Percentiles rank a stretch among this genome's conserved stretches.
Conservation (phyloP, 2,797 vertebrate species). For the Cossypha dichroa region DNA sequence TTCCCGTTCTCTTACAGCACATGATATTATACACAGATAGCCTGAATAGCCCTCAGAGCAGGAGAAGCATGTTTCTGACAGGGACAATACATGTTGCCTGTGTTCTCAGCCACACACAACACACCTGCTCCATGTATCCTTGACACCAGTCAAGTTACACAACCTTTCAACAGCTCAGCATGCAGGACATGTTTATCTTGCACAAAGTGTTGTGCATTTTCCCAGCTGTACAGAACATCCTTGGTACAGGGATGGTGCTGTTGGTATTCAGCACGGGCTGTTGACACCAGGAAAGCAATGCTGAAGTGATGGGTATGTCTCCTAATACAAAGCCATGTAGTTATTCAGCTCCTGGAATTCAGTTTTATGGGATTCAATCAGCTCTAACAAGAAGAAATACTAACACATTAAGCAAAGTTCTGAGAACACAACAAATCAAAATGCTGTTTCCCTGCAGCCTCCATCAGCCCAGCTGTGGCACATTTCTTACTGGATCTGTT, state of each 20-base stretch:
- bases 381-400: slow-evolving; percentile 14
- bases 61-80: slow-evolving; percentile 15
- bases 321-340: not conserved
- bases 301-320: not conserved
- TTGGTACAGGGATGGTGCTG: not conserved
- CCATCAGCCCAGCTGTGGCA: not conserved
- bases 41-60: not conserved
- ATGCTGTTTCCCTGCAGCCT: not conserved
- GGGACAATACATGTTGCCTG: accelerated
- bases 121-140: not conserved
- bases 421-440: slow-evolving; percentile 29
- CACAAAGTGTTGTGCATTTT: not conserved
- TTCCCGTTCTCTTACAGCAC: not conserved
- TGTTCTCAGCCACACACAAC: not conserved
- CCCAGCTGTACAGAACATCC: not conserved
- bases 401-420: slow-evolving; percentile 22
- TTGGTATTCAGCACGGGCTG: not conserved
- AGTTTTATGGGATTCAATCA: slow-evolving; percentile 5
- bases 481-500: not conserved
- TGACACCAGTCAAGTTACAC: not conserved
- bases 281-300: slow-evolving; percentile 7
- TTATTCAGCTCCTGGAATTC: slow-evolving; percentile 31
- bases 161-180: not conserved
- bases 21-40: not conserved
- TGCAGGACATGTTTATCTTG: not conserved